phyloP scores from a whole-genome alignment of 2,888 invertebrate species.

The Epinotia demarniana region DNA sequence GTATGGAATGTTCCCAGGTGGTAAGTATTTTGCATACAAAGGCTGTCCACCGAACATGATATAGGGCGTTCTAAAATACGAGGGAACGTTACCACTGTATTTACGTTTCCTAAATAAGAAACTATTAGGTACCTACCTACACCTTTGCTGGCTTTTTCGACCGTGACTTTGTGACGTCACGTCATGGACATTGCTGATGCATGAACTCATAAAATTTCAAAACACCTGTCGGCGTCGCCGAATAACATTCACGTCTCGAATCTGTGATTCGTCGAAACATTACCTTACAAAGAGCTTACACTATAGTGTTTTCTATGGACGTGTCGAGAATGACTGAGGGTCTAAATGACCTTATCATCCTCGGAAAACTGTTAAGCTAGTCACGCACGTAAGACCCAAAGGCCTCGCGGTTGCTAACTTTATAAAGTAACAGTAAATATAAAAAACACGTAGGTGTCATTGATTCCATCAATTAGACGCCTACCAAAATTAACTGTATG shows the following conservation, averaged over 20 bases:
- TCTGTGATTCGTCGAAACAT: conserved; percentile 22
- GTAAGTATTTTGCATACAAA: conserved; percentile 67
- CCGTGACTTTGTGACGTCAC: conserved; percentile 37
- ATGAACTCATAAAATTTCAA: conserved; percentile 40
- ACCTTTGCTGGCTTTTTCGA: conserved; percentile 21
- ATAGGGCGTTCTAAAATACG: conserved; percentile 17
- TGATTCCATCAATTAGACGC: conserved; percentile 21
- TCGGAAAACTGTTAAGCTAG: conserved; percentile 52
- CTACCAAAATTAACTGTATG: conserved; percentile 9
- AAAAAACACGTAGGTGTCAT: conserved; percentile 32
- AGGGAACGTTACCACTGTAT: conserved; percentile 1
- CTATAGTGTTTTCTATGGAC: conserved; percentile 49
- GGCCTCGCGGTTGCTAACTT: conserved; percentile 49
- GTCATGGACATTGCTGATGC: conserved; percentile 40
- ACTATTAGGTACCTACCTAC: conserved; percentile 2
- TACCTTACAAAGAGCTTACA: conserved; percentile 19
- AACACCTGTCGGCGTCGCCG: conserved; percentile 35
- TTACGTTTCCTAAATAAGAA: not conserved
- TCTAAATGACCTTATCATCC: conserved; percentile 48
- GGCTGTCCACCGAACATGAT: conserved; percentile 47
- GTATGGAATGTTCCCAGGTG: conserved; percentile 45
- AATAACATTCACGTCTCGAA: conserved; percentile 14
- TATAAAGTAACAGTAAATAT: conserved; percentile 45
- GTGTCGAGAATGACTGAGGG: conserved; percentile 64
- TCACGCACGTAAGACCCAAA: conserved; percentile 65